These are phyloP conservation scores for Mythimna vitellina DNA, from an alignment of 2,888 invertebrate genomes.

Conservation along the genomic window DNA sequence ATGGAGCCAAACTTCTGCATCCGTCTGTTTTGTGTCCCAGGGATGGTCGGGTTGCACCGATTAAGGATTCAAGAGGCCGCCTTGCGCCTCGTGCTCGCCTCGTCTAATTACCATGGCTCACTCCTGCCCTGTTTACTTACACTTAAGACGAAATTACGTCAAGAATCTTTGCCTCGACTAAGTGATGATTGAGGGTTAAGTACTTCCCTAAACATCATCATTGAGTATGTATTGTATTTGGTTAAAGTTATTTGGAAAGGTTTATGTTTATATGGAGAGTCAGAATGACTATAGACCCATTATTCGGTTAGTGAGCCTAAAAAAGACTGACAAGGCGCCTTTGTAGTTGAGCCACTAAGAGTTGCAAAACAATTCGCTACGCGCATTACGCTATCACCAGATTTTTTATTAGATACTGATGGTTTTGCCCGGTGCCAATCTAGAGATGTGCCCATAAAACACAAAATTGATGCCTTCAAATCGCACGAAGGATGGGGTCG, in stretches of 20 bases:
- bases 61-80: conserved; percentile 83
- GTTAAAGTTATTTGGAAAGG: neutral
- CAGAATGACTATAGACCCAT: too few species aligned
- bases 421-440: too few species aligned
- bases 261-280: too few species aligned
- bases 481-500: too few species aligned
- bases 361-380: too few species aligned
- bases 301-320: too few species aligned
- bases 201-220: conserved; percentile 2
- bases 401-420: too few species aligned
- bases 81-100: conserved; percentile 58
- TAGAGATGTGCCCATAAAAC: too few species aligned
- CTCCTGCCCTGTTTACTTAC: conserved; percentile 80
- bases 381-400: too few species aligned
- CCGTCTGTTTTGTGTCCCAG: neutral
- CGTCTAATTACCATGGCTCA: conserved; percentile 83
- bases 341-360: too few species aligned
- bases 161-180: conserved; percentile 63
- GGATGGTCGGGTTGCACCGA: conserved; percentile 75
- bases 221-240: neutral
- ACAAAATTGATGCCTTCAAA: too few species aligned
- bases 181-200: conserved; percentile 36
- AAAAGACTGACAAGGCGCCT: too few species aligned
- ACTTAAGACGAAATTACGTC: conserved; percentile 76
- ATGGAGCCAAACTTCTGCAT: neutral